Percentiles rank a stretch among this genome's conserved stretches.
These are phyloP conservation scores for Sinohyriopsis cumingii DNA, from an alignment of 2,888 invertebrate species.

Conservation along the genomic window DNA sequence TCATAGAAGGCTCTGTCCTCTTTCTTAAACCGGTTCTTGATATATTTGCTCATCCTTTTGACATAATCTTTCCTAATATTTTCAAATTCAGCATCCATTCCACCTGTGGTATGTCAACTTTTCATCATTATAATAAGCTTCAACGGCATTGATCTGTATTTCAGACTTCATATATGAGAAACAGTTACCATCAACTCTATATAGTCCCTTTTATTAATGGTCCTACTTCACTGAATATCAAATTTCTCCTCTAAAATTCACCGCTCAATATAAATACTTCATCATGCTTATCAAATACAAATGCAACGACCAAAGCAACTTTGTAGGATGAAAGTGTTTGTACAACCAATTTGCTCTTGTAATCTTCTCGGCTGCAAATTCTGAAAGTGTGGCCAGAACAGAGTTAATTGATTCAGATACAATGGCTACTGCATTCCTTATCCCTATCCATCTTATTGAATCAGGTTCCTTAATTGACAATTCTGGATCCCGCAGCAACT, in stretches of 20 bases:
- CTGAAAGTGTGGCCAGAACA: slow-evolving; percentile 19
- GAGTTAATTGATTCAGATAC: slow-evolving; percentile 26
- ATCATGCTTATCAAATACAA: slow-evolving; percentile 18
- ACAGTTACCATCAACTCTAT: slow-evolving; percentile 8
- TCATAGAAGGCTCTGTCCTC: slow-evolving; percentile 14
- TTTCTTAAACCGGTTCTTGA: slow-evolving; percentile 15
- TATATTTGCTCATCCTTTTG: slow-evolving; percentile 13
- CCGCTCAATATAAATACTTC: slow-evolving; percentile 11
- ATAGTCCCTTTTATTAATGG: slow-evolving; percentile 17
- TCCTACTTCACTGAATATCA: slow-evolving; percentile 17
- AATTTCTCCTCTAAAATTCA: slow-evolving; percentile 15
- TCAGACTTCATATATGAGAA: slow-evolving; percentile 1
- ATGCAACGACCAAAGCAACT: slow-evolving; percentile 11
- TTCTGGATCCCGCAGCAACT: slow-evolving; percentile 31
- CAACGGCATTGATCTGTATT: slow-evolving; percentile 1
- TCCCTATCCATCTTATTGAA: slow-evolving; percentile 32
- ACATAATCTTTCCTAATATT: slow-evolving; percentile 12
- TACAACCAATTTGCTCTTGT: slow-evolving; percentile 10
- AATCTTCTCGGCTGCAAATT: slow-evolving; percentile 22
- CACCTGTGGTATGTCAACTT: slow-evolving; percentile 9
- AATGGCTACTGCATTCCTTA: slow-evolving; percentile 27
- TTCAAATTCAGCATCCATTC: slow-evolving; percentile 16
- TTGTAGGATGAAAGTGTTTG: slow-evolving; percentile 15
- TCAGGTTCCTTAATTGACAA: slow-evolving; percentile 30
- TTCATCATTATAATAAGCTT: slow-evolving; percentile 10